A percentile compares a stretch with the other conserved stretches of the same genome.
phyloP scores from a whole-genome alignment of 2,888 invertebrate genomes.

The Melitaea athalia region DNA sequence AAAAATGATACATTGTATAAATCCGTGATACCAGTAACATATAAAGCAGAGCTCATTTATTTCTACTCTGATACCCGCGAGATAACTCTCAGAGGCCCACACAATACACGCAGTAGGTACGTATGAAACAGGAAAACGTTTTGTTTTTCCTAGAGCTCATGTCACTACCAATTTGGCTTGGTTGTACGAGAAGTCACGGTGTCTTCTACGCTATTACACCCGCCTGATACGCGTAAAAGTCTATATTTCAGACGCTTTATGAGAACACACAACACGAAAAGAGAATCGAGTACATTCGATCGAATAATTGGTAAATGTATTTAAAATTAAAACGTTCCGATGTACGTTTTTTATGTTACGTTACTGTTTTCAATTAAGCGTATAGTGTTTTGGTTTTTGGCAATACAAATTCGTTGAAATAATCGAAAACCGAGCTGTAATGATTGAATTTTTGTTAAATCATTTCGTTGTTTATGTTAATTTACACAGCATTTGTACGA shows the following conservation, averaged over 20 bases:
- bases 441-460: conserved; percentile 3
- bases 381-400: conserved; percentile 4
- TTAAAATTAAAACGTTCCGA: conserved; percentile 3
- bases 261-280: conserved; percentile 12
- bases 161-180: conserved; percentile 43
- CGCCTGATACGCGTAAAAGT: conserved; percentile 26
- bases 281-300: conserved; percentile 1
- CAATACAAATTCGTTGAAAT: conserved; percentile 9
- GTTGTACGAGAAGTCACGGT: conserved; percentile 42
- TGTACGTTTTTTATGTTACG: neutral
- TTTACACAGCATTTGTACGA: neutral
- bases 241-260: conserved; percentile 16
- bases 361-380: conserved; percentile 6
- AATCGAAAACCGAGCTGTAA: neutral
- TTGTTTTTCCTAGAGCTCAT: conserved; percentile 38
- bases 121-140: conserved; percentile 33
- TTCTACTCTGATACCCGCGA: conserved; percentile 15
- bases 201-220: conserved; percentile 36
- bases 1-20: conserved; percentile 11
- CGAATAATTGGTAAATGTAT: conserved; percentile 8
- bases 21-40: conserved; percentile 20
- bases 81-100: conserved; percentile 24
- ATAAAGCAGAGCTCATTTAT: conserved; percentile 27
- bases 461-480: conserved; percentile 5
- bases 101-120: conserved; percentile 32